Evolutionary conservation across 2,888 invertebrate genomes (phyloP), one percentile per base, ranked within the genome.

Genomic region (Noctua fimbriata): DNA sequence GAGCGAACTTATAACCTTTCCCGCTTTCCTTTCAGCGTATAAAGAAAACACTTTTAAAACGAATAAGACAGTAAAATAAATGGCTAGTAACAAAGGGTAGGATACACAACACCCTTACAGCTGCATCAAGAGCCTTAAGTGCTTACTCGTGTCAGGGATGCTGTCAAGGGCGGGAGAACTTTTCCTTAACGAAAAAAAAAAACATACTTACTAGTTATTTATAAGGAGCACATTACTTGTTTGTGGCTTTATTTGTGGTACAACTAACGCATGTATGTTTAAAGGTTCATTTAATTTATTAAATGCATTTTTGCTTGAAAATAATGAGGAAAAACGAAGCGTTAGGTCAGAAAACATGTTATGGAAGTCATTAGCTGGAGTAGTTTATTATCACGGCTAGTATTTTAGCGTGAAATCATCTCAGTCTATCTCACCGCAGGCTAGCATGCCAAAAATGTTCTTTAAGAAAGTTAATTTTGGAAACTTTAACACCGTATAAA

Each of bases 11-110:
- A 69, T 75, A 79, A 86, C 83, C 71, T 76, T 72, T 70, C 55
- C 52, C 28, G 69, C 70, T 36, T 86, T 74, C 69, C 83, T 86
- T 73, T 86, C 85, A 85, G 28, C 66, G 72, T 60, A 86, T 69
- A 86, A 77, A 85, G 87, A 83, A 83, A 87, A 83, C 76, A 84
- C 82, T 87, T 86, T 89, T 84, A 84, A 86, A 89, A 84, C 79
- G 83, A 87, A 84, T 83, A 84, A 89, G 88, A 89, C 88, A 88
- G 84, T 87, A 84, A 89, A 88, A 88, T 87, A 86, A 88, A 89
- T 84, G 73, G 81, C 71, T 73, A 52, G 77, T 79, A 86, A 89
- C 89, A 89, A 89, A 89, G 88, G 84, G 86, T 87, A 85, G 79
- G 78, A 83, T 85, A 88, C 81, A 87, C 86, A 86, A 82, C 87